Evolutionary conservation across 2,113 vertebrate genomes (phyloP).

Genomic region (Lepidothrix coronata): DNA sequence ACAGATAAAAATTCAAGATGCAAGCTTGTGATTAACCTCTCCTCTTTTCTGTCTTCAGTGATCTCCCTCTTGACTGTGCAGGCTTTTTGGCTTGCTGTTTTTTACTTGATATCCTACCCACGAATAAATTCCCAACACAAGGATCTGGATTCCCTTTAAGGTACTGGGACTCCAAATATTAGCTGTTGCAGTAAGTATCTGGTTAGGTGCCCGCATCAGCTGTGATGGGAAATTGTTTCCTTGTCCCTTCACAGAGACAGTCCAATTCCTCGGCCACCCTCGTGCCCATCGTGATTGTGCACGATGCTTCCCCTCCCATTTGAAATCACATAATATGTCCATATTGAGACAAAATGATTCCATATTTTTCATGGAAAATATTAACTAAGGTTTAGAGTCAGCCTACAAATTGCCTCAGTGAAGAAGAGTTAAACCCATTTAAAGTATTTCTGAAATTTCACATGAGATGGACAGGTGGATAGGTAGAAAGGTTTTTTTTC

Average conservation of each 20-base stretch:
- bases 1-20: not conserved
- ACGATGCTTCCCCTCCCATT: not conserved
- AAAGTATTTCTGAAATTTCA: not conserved
- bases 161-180: not conserved
- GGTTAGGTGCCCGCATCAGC: not conserved
- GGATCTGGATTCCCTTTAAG: not conserved
- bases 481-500: not conserved
- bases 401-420: not conserved
- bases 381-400: not conserved
- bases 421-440: not conserved
- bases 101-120: not conserved
- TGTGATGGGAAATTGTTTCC: not conserved
- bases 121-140: not conserved
- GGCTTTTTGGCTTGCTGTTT: not conserved
- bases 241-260: not conserved
- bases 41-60: not conserved
- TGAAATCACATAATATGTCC: not conserved
- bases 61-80: not conserved
- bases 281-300: not conserved
- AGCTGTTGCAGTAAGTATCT: not conserved
- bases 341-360: not conserved
- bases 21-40: not conserved
- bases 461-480: not conserved
- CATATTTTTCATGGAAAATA: not conserved
- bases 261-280: not conserved